Percentiles rank a stretch among this genome's conserved stretches.
Evolutionary conservation across 2,888 invertebrate species (phyloP).

Genomic region (Calliopum simillimum): DNA sequence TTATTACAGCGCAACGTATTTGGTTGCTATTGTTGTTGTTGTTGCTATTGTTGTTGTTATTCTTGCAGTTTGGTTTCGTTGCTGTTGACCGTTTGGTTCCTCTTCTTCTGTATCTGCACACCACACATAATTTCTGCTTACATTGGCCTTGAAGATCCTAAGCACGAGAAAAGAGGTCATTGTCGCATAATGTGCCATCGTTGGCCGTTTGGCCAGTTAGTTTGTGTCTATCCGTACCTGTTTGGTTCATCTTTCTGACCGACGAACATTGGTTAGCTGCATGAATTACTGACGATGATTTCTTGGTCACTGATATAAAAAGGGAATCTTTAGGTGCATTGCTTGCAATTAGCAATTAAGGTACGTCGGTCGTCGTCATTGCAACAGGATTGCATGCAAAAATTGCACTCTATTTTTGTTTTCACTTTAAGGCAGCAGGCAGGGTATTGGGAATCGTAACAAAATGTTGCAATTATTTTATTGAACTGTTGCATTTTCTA

Average conservation of each 20-base stretch:
- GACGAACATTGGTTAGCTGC: constrained; percentile 29
- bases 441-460: too few relatives aligned
- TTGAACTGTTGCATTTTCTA: too few relatives aligned
- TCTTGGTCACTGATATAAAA: constrained; percentile 45
- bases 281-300: constrained; percentile 11
- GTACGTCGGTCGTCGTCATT: constrained; percentile 33
- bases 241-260: constrained; percentile 25
- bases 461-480: too few relatives aligned
- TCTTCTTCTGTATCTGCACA: constrained; percentile 25
- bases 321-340: constrained; percentile 47
- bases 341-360: constrained; percentile 58
- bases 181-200: constrained; percentile 55
- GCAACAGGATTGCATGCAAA: constrained; percentile 17
- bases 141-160: constrained; percentile 62
- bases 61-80: constrained; percentile 1
- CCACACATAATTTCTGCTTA: constrained; percentile 40
- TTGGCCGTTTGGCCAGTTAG: constrained; percentile 20
- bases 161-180: constrained; percentile 63
- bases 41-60: constrained; percentile 20
- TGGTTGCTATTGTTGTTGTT: constrained; percentile 10
- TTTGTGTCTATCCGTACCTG: constrained; percentile 26
- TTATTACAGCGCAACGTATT: background rate
- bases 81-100: constrained; percentile 27
- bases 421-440: too few relatives aligned
- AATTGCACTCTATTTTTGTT: constrained; percentile 6